Conservation (phyloP, 2,888 invertebrate genomes). For the Calameuta idolon region DNA sequence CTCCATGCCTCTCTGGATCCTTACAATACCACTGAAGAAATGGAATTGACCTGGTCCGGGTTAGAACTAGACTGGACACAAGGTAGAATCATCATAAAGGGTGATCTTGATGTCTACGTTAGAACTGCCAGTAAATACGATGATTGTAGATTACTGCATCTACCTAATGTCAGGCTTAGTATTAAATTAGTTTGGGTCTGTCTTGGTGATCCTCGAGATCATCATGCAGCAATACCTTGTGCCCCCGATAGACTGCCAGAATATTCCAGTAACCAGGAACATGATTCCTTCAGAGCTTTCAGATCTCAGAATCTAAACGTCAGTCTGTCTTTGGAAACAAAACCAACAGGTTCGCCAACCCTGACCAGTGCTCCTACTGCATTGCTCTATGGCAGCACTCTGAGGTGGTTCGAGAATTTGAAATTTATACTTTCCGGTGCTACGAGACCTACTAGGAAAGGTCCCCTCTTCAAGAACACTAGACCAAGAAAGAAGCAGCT, state of each 20-base stretch:
- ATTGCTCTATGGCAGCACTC: slow-evolving; percentile 91
- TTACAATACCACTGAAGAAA: slow-evolving; percentile 98
- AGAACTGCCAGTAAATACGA: slow-evolving; percentile 99
- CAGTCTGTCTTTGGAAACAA: slow-evolving; percentile 83
- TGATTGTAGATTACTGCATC: slow-evolving; percentile 92
- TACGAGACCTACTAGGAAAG: slow-evolving; percentile 93
- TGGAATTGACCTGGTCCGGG: slow-evolving; percentile 97
- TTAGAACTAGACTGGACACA: slow-evolving; percentile 97
- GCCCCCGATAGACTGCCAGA: slow-evolving; percentile 97
- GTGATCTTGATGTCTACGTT: slow-evolving; percentile 94
- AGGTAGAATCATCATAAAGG: slow-evolving; percentile 91
- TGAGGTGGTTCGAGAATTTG: slow-evolving; percentile 96
- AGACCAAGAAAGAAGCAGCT: slow-evolving; percentile 90
- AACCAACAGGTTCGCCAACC: slow-evolving; percentile 65
- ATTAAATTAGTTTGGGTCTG: slow-evolving; percentile 92
- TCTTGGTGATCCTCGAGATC: slow-evolving; percentile 93
- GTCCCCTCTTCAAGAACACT: slow-evolving; percentile 86
- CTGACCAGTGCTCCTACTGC: slow-evolving; percentile 75
- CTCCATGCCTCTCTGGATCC: slow-evolving; percentile 97
- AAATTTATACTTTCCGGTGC: slow-evolving; percentile 93
- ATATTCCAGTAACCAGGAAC: slow-evolving; percentile 95
- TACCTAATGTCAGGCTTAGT: slow-evolving; percentile 88
- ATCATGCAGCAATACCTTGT: slow-evolving; percentile 94
- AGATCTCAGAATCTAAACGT: slow-evolving; percentile 88
- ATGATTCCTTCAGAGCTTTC: slow-evolving; percentile 96